Evolutionary conservation across 1,140 invertebrate genomes (phyloP).

Genomic region (Brachionus rubens): DNA sequence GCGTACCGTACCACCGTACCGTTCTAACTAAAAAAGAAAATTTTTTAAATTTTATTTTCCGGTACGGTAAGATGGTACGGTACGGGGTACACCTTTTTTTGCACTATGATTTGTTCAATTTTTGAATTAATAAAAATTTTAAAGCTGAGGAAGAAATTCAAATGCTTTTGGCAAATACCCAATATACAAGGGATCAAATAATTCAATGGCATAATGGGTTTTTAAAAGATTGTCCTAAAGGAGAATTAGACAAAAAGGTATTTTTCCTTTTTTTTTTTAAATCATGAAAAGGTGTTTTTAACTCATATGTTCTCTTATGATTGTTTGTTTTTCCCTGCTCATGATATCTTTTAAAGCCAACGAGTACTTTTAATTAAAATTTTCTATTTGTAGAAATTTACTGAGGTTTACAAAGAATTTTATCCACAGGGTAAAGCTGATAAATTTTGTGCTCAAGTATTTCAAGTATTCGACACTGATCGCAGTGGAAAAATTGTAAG

Average conservation of each 20-base stretch:
- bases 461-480: slow-evolving; percentile 44
- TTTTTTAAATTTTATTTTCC: too few species aligned
- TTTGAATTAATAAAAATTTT: neutral
- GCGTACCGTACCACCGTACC: too few species aligned
- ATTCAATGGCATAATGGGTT: slow-evolving; percentile 43
- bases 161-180: slow-evolving; percentile 20
- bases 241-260: slow-evolving; percentile 46
- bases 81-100: too few species aligned
- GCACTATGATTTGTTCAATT: too few species aligned
- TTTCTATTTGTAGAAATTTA: slow-evolving; percentile 43
- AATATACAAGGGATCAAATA: slow-evolving; percentile 37
- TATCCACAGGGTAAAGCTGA: slow-evolving; percentile 45
- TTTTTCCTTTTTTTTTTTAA: neutral
- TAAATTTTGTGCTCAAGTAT: slow-evolving; percentile 47
- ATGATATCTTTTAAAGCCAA: too few species aligned
- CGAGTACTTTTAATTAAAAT: neutral
- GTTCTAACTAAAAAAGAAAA: too few species aligned
- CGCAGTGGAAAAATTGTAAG: slow-evolving; percentile 31
- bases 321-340: too few species aligned
- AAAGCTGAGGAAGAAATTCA: slow-evolving; percentile 31
- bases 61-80: too few species aligned
- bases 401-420: slow-evolving; percentile 42
- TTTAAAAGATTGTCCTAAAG: slow-evolving; percentile 46
- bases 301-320: neutral
- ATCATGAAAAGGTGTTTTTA: too few species aligned